Percentiles rank a stretch among this genome's conserved stretches.
Conservation (phyloP, 92 coral and sea anemone genomes). For the Epizoanthus ramosus region DNA sequence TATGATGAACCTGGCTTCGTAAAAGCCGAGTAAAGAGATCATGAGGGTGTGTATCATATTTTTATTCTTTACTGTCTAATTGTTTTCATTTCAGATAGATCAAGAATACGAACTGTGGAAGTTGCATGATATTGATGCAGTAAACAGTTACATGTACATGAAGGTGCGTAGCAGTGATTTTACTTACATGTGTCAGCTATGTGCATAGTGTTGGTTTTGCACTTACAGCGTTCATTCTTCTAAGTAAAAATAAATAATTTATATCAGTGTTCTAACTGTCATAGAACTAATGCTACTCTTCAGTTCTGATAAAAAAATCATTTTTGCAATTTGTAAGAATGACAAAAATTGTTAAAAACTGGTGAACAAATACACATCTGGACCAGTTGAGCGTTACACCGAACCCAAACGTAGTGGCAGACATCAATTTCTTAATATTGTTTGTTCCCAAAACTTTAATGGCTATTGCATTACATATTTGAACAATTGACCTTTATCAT, state of each 20-base stretch:
- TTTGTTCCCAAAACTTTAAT: neutral
- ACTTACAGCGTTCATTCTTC: conserved; percentile 7
- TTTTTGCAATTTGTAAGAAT: neutral
- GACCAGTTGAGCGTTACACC: conserved; percentile 17
- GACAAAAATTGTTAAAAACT: neutral
- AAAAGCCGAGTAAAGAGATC: too few relatives aligned
- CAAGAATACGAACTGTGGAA: too few relatives aligned
- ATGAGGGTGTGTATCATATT: too few relatives aligned
- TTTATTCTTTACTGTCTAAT: too few relatives aligned
- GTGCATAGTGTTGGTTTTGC: conserved; percentile 18
- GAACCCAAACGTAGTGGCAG: conserved; percentile 2
- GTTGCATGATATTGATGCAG: too few relatives aligned
- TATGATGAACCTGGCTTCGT: too few relatives aligned
- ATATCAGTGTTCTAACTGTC: conserved; percentile 8
- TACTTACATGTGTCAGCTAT: too few relatives aligned
- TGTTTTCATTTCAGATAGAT: too few relatives aligned
- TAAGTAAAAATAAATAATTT: neutral
- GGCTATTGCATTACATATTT: conserved; percentile 5
- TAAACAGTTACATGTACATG: too few relatives aligned
- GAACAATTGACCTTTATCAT: conserved; percentile 1
- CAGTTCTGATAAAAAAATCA: neutral
- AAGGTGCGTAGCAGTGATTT: too few relatives aligned
- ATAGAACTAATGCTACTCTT: conserved; percentile 12
- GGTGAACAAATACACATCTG: neutral
- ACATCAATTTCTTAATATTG: conserved; percentile 8